These are phyloP conservation scores for Pogonus chalceus DNA, from an alignment of 1,140 invertebrate genomes.

Conservation along the genomic window DNA sequence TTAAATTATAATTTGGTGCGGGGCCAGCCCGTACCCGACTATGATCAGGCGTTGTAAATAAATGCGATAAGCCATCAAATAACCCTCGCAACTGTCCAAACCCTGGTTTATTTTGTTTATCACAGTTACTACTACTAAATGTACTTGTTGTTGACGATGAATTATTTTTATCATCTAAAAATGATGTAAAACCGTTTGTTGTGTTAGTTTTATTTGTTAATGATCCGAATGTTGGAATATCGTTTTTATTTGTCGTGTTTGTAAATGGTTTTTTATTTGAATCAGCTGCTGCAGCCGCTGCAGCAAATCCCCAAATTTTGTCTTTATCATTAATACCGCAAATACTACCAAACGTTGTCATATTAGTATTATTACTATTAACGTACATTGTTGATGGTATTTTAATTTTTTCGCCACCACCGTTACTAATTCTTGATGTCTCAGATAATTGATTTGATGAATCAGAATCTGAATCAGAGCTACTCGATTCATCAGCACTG, in stretches of 20 bases:
- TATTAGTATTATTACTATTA: conserved; percentile 15
- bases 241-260: conserved; percentile 27
- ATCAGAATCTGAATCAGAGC: conserved; percentile 1
- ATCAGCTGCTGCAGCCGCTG: conserved; percentile 45
- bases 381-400: conserved; percentile 16
- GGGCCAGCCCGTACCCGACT: conserved; percentile 42
- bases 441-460: conserved; percentile 4
- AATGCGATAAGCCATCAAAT: conserved; percentile 76
- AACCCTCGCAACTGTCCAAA: conserved; percentile 60
- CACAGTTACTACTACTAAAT: conserved; percentile 11
- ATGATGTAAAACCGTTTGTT: conserved; percentile 20
- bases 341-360: conserved; percentile 39
- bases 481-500: conserved; percentile 1
- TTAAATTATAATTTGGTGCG: conserved; percentile 41
- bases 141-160: conserved; percentile 10
- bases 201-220: conserved; percentile 19
- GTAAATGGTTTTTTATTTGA: conserved; percentile 39
- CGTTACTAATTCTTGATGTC: background rate
- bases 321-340: conserved; percentile 41
- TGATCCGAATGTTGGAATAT: conserved; percentile 30
- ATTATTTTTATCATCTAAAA: conserved; percentile 16
- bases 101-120: conserved; percentile 33
- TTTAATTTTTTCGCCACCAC: conserved; percentile 15
- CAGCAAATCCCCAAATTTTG: conserved; percentile 69
- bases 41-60: conserved; percentile 59